phyloP scores from a whole-genome alignment of 2,113 vertebrate genomes.

The Parotia lawesii region DNA sequence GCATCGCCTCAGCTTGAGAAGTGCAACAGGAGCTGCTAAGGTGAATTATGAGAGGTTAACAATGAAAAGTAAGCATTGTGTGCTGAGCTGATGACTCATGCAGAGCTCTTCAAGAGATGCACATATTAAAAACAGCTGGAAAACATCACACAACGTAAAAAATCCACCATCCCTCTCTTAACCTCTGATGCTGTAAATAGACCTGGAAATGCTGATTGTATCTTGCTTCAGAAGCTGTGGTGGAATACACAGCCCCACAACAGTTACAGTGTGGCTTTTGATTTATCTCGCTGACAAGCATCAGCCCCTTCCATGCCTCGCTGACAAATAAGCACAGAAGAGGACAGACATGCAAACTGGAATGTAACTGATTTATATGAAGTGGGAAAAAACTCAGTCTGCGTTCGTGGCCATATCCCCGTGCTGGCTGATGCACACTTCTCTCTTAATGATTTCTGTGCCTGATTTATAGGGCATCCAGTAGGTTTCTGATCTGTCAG shows the following conservation, averaged over 20 bases:
- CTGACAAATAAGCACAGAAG: neutral
- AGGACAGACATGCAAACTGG: neutral
- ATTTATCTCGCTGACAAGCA: neutral
- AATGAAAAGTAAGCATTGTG: neutral
- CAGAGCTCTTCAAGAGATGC: neutral
- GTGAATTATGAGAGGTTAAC: constrained; percentile 31
- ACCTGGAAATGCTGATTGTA: neutral
- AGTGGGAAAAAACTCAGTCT: neutral
- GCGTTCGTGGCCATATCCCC: fast-evolving
- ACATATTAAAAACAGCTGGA: constrained; percentile 47
- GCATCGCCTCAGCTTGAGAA: neutral
- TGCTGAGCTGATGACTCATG: neutral
- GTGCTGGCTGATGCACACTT: neutral
- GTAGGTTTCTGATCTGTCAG: neutral
- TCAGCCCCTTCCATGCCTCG: neutral
- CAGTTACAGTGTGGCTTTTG: neutral
- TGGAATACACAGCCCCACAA: neutral
- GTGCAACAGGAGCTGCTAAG: neutral
- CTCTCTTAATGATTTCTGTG: neutral
- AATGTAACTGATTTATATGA: neutral
- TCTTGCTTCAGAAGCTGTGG: neutral
- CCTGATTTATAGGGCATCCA: neutral
- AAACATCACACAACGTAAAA: neutral
- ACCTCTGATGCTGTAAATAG: neutral
- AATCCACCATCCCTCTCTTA: neutral